A percentile compares a stretch with the other conserved stretches of the same genome.
These are phyloP conservation scores for Pocota personata DNA, from an alignment of 2,888 invertebrate species.

Conservation along the genomic window DNA sequence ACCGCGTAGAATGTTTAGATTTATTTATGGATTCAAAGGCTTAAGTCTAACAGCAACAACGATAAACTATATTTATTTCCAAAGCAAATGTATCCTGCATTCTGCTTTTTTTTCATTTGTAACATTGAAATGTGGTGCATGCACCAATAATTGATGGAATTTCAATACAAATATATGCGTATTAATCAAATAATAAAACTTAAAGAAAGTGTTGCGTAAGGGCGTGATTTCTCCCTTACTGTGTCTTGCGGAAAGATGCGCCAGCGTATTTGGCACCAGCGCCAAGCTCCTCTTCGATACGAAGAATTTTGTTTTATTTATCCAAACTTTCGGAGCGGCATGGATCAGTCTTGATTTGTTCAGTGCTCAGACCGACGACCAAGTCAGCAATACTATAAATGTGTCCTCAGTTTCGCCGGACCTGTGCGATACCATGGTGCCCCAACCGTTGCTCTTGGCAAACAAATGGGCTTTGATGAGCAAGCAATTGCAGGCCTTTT, in stretches of 20 bases:
- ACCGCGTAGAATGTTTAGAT: no score
- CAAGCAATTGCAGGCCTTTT: constrained; percentile 98
- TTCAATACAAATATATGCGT: constrained; percentile 65
- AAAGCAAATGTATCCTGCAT: constrained; percentile 38
- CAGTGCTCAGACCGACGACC: constrained; percentile 99
- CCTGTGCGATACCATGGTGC: constrained; percentile 99
- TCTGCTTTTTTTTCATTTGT: constrained; percentile 27
- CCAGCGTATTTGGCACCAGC: constrained; percentile 96
- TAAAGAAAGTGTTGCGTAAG: constrained; percentile 52
- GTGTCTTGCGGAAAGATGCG: constrained; percentile 95
- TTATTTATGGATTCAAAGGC: constrained; percentile 64
- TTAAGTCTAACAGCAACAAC: constrained; percentile 71
- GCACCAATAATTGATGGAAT: constrained; percentile 70
- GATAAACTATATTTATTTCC: constrained; percentile 49
- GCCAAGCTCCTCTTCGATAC: constrained; percentile 99
- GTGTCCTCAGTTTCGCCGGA: constrained; percentile 99
- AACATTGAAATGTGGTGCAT: constrained; percentile 54
- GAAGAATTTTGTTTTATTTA: constrained; percentile 99
- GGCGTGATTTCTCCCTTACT: constrained; percentile 77
- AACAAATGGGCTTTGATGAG: constrained; percentile 95
- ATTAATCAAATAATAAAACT: constrained; percentile 60
- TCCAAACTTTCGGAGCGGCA: constrained; percentile 99
- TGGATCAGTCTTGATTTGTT: constrained; percentile 99
- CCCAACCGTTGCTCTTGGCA: constrained; percentile 96
- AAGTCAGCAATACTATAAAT: constrained; percentile 99